phyloP scores from a whole-genome alignment of 2,113 vertebrate genomes.

The Penelope pileata region DNA sequence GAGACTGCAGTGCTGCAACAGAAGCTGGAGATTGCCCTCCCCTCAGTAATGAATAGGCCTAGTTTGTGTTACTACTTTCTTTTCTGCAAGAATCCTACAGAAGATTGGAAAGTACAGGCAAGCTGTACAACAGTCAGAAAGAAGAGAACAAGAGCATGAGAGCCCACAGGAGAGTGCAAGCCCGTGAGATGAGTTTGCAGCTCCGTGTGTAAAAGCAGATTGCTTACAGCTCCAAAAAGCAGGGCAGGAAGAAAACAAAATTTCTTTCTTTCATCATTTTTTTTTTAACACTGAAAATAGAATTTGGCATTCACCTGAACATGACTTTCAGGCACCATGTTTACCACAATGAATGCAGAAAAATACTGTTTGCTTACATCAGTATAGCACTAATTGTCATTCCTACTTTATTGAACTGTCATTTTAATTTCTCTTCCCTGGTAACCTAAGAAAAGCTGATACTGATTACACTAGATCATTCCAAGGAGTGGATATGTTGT shows the following conservation, averaged over 20 bases:
- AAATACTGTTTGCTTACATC: neutral
- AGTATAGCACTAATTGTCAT: neutral
- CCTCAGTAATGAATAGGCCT: neutral
- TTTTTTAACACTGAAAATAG: neutral
- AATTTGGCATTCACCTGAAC: neutral
- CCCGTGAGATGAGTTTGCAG: neutral
- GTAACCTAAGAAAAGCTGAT: neutral
- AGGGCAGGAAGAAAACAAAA: accelerated
- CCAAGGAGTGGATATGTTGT: neutral
- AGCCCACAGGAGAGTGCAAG: accelerated
- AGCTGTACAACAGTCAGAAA: neutral
- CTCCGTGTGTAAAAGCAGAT: neutral
- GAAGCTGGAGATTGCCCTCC: neutral
- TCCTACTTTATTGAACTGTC: neutral
- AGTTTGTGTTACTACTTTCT: neutral
- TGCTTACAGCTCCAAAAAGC: neutral
- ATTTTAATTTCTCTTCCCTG: neutral
- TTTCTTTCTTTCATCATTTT: neutral
- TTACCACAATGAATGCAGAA: neutral
- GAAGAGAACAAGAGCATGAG: neutral
- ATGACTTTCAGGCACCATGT: neutral
- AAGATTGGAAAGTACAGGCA: neutral
- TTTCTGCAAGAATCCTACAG: neutral
- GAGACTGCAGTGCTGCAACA: neutral
- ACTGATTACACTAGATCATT: neutral